These are phyloP conservation scores for Lamprotornis superbus DNA, from an alignment of 2,113 vertebrate species.

Conservation along the genomic window DNA sequence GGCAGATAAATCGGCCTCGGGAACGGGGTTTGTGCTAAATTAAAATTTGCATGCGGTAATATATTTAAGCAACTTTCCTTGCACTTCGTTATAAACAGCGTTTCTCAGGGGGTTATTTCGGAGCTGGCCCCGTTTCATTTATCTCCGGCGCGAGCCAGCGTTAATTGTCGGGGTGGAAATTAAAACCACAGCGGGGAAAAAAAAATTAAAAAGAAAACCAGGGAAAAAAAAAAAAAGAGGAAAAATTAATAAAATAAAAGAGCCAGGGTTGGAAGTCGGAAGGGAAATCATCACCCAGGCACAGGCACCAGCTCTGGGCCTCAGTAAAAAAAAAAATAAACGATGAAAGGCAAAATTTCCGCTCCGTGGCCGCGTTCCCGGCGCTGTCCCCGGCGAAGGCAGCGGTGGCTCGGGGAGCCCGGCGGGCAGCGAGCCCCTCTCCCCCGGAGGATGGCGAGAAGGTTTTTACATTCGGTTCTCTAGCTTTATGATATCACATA, in stretches of 20 bases:
- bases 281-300: neutral
- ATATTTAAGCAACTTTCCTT: constrained; percentile 44
- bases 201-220: neutral
- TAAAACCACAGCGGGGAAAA: neutral
- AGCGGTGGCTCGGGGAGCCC: neutral
- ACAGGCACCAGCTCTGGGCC: neutral
- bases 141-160: neutral
- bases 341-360: neutral
- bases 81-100: neutral
- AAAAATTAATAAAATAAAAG: neutral
- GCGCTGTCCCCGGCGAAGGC: neutral
- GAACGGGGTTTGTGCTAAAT: neutral
- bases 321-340: neutral
- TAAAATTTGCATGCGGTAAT: neutral
- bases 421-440: neutral
- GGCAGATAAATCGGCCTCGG: neutral
- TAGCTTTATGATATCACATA: constrained; percentile 98
- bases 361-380: neutral
- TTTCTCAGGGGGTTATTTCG: constrained; percentile 2
- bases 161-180: constrained; percentile 1
- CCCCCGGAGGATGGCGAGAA: constrained; percentile 55
- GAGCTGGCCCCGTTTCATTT: neutral
- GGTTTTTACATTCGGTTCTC: constrained; percentile 98
- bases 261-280: neutral
- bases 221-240: too few relatives aligned